phyloP scores from a whole-genome alignment of 2,113 vertebrate genomes.

The Platycercus adscitus region DNA sequence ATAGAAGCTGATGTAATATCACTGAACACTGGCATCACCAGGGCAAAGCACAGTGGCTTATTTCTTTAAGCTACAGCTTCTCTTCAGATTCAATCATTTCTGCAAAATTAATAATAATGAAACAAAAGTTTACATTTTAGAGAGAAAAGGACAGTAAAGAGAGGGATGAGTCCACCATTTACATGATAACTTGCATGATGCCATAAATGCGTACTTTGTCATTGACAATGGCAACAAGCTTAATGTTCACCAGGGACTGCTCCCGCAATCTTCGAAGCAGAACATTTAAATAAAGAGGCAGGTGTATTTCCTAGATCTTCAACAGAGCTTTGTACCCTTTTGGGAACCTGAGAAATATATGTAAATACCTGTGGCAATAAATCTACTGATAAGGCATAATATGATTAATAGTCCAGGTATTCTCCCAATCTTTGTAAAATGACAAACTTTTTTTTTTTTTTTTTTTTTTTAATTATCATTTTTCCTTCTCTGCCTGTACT shows the following conservation, averaged over 20 bases:
- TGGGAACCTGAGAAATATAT: not conserved
- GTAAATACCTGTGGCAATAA: not conserved
- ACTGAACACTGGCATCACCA: not conserved
- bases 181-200: not conserved
- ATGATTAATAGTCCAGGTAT: not conserved
- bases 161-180: not conserved
- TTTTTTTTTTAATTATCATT: not conserved
- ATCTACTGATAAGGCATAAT: not conserved
- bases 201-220: not conserved
- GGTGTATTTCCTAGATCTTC: not conserved
- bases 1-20: not conserved
- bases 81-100: not conserved
- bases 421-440: not conserved
- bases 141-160: not conserved
- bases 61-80: not conserved
- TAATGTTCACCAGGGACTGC: not conserved
- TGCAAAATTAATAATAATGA: not conserved
- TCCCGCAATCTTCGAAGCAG: not conserved
- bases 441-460: not conserved
- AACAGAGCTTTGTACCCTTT: not conserved
- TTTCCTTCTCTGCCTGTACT: rapidly evolving
- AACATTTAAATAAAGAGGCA: not conserved
- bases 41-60: not conserved
- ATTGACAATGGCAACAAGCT: not conserved
- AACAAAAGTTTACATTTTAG: not conserved